These are phyloP conservation scores for Myotis myotis DNA, from an alignment of 2,797 vertebrate genomes.

Conservation along the genomic window DNA sequence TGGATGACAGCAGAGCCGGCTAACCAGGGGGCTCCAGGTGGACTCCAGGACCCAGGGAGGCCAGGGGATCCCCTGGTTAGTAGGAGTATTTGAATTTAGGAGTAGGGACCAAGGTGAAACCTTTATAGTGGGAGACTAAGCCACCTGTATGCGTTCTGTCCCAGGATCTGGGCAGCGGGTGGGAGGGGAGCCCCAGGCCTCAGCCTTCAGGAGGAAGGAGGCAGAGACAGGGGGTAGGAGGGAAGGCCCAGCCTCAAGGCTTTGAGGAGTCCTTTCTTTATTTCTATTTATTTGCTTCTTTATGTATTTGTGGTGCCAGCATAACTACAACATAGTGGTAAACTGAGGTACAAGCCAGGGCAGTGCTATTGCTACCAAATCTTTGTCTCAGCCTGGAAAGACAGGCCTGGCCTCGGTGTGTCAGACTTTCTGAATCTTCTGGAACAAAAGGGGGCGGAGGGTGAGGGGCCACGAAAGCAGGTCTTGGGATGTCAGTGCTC, in stretches of 20 bases:
- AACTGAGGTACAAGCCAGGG: background rate
- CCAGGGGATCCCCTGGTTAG: background rate
- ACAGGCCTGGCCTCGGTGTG: background rate
- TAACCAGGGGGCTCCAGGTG: background rate
- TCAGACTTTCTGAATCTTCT: background rate
- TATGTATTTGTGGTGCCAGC: background rate
- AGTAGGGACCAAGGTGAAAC: background rate
- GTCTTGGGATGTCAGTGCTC: background rate
- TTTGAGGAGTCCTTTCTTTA: background rate
- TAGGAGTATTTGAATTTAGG: background rate
- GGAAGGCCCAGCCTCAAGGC: accelerated
- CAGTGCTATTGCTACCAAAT: background rate
- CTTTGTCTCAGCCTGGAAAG: background rate
- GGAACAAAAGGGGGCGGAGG: background rate
- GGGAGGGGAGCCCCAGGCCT: background rate
- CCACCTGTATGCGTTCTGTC: background rate
- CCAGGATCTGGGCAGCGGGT: background rate
- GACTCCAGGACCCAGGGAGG: background rate
- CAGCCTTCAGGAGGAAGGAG: background rate
- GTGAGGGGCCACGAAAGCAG: background rate
- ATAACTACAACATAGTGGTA: background rate
- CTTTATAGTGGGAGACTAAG: background rate
- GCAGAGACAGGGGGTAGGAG: background rate
- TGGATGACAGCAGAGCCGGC: background rate
- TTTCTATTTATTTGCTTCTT: background rate